Percentiles rank a stretch among this genome's conserved stretches.
Evolutionary conservation across 2,797 vertebrate species (phyloP).

Genomic region (Scolopax bukidnonensis): DNA sequence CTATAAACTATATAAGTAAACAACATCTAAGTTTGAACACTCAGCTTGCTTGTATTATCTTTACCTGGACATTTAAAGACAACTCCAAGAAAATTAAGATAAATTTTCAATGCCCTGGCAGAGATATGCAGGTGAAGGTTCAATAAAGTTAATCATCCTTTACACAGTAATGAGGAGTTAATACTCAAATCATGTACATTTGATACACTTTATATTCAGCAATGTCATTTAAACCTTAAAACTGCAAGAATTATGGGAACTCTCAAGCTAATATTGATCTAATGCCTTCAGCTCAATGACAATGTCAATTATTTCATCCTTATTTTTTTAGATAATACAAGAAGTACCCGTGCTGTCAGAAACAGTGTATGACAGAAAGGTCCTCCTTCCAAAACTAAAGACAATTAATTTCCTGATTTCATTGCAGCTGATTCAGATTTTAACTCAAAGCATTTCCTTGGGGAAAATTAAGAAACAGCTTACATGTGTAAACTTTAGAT

Average conservation of each 20-base stretch:
- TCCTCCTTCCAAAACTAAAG: neutral
- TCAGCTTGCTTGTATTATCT: neutral
- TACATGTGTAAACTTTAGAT: neutral
- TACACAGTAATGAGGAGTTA: conserved; percentile 41
- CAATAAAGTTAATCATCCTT: conserved; percentile 21
- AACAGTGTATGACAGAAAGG: neutral
- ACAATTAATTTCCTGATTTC: neutral
- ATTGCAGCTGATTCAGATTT: neutral
- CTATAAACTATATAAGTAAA: neutral
- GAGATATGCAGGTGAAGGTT: conserved; percentile 26
- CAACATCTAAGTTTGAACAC: neutral
- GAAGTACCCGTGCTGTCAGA: neutral
- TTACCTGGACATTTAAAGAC: neutral
- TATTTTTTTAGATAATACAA: neutral
- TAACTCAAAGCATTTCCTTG: neutral
- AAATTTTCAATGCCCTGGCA: neutral
- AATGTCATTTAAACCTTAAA: conserved; percentile 24
- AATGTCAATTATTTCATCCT: neutral
- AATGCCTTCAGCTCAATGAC: neutral
- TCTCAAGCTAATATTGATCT: conserved; percentile 43
- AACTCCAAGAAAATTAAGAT: neutral
- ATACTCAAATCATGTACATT: conserved; percentile 13
- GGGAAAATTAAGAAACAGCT: neutral
- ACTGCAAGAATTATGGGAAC: conserved; percentile 31
- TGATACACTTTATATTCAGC: conserved; percentile 28